Evolutionary conservation across 92 coral and sea anemone genomes (phyloP).

Genomic region (Palythoa heliodiscus): DNA sequence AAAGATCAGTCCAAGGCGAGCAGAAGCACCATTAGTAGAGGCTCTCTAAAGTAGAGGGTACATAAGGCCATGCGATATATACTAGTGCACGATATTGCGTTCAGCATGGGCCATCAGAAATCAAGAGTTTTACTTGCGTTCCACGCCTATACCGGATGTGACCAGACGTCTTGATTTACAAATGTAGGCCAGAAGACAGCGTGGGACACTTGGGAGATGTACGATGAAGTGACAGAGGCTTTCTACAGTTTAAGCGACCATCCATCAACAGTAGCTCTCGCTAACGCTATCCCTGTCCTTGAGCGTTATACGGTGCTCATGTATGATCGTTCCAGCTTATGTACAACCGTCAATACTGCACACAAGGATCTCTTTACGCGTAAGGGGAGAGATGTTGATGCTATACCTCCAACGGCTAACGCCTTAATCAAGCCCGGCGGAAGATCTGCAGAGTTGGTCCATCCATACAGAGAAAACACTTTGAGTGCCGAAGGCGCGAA

Average conservation of each 20-base stretch:
- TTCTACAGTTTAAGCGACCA: slow-evolving; percentile 25
- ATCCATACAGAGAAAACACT: no score
- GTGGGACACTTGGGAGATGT: slow-evolving; percentile 64
- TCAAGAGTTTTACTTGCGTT: slow-evolving; percentile 63
- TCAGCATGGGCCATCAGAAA: slow-evolving; percentile 38
- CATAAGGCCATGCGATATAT: no score
- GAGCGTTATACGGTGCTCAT: slow-evolving; percentile 48
- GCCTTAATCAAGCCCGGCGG: slow-evolving; percentile 22
- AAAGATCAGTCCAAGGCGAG: slow-evolving; percentile 49
- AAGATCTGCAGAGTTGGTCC: no score
- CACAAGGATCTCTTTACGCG: slow-evolving; percentile 64
- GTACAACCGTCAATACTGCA: slow-evolving; percentile 54
- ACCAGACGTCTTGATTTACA: slow-evolving; percentile 63
- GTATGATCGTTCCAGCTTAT: slow-evolving; percentile 62
- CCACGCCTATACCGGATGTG: slow-evolving; percentile 71
- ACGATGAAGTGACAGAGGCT: slow-evolving; percentile 38
- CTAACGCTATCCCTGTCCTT: slow-evolving; percentile 42
- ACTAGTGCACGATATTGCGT: slow-evolving; percentile 53
- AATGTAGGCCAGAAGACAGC: slow-evolving; percentile 71
- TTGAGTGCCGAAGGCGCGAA: no score
- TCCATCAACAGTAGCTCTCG: slow-evolving; percentile 38
- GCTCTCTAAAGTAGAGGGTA: no score
- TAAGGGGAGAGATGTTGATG: slow-evolving; percentile 65
- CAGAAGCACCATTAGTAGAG: slow-evolving; percentile 49
- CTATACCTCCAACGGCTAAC: slow-evolving; percentile 56